Base-by-base conservation (phyloP, 2,888 invertebrate species). In the Poecilus cupreus region DNA sequence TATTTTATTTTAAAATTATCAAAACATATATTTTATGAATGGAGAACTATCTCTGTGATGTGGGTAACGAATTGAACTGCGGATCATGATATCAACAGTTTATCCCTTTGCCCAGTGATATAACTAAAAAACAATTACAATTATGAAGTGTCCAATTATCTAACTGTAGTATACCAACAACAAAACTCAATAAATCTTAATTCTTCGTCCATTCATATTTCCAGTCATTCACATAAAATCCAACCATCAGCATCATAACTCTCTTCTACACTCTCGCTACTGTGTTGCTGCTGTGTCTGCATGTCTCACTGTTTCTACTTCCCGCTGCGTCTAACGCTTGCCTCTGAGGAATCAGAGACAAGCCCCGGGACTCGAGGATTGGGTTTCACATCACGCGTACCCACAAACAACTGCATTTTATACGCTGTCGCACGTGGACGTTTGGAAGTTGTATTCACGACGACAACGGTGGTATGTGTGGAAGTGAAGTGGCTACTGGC, bases 391-490 rank as follows among this genome's bases (percentile, higher is more conserved):
- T 64, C 43, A 64, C 26, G 10, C 6, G 26, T 20, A 18, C 26
- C 22, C 64, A 64, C 60, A 64, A 60, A 64, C 78, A 78, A 64
- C 39, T 51, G 32, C 22, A 51, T 49, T 75, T 75, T 46, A 75
- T 51, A 24, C 8, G 11, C 51, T 51, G 51, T 51, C 20, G 75
- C 75, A 75, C 51, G 75, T 26, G 51, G 49, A 46, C 22, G n/a
- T n/a, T 39, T 24, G 72, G 8, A 39, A 18, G 4, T 43, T 43
- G 43, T 10, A 8, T 43, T 8, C 60, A 60, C 37, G 51, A 26
- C 51, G 51, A 46, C n/a, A 13, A 46, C 8, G 20, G 20, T 18
- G 18, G 49, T 13, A 18, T 20, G 54, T 54, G 54, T 54, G 54
- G 20, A 54, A 18, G 49, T n/a, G 72, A 46, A 26, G 32, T 24